These are phyloP conservation scores for Amphiura filiformis DNA, from an alignment of 35 echinoderm and acorn worm genomes.

Conservation along the genomic window DNA sequence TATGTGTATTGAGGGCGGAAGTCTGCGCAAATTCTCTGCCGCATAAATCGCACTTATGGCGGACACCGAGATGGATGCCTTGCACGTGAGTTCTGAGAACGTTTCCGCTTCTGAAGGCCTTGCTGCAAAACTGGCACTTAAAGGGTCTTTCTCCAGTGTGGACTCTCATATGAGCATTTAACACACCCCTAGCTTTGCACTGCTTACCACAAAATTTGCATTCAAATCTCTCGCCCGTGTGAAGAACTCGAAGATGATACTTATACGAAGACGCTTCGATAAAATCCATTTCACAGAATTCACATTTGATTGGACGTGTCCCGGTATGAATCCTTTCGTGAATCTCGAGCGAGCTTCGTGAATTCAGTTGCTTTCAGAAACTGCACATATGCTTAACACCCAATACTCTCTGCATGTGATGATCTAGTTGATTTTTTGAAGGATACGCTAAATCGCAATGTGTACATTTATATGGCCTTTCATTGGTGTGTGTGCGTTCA, in stretches of 20 bases:
- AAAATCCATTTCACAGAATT: neutral
- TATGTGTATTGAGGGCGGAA: neutral
- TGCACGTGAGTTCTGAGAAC: neutral
- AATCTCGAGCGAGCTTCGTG: neutral
- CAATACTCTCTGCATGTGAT: neutral
- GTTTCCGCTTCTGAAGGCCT: neutral
- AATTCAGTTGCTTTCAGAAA: neutral
- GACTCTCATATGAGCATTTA: neutral
- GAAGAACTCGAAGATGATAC: neutral
- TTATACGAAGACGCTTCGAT: neutral
- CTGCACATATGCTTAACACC: neutral
- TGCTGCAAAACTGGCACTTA: neutral
- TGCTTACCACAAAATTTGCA: neutral
- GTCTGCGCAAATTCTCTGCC: neutral
- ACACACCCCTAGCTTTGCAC: neutral
- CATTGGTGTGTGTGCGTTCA: neutral
- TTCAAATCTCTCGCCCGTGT: slow-evolving; percentile 1
- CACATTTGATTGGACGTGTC: neutral
- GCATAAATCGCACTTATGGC: neutral
- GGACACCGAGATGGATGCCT: neutral
- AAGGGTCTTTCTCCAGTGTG: neutral
- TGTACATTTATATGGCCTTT: neutral
- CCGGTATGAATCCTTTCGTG: neutral
- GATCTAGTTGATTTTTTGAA: neutral
- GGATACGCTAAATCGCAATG: neutral